phyloP scores from a whole-genome alignment of 2,888 invertebrate species.

The Catocala fraxini region DNA sequence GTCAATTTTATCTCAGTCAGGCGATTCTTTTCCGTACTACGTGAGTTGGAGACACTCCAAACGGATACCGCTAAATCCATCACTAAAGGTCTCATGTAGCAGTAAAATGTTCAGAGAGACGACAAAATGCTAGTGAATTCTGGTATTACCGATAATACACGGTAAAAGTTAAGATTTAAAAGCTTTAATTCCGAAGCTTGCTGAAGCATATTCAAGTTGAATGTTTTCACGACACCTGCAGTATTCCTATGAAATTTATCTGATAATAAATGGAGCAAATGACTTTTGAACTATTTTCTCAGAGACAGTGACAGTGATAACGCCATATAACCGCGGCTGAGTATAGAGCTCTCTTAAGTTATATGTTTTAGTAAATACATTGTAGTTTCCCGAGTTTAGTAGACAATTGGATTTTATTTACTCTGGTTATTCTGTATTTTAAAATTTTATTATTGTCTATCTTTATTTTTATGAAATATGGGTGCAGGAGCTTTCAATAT shows the following conservation, averaged over 20 bases:
- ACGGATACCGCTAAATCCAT: conserved; percentile 18
- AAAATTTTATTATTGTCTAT: no score
- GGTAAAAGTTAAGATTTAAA: conserved; percentile 6
- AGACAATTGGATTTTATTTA: no score
- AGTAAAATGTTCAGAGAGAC: conserved; percentile 8
- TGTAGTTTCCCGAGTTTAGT: no score
- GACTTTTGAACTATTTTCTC: conserved; percentile 7
- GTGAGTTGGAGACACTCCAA: conserved; percentile 26
- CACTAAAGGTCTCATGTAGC: conserved; percentile 6
- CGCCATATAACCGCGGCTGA: not conserved
- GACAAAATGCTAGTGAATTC: conserved; percentile 6
- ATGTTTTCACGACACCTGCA: conserved; percentile 7
- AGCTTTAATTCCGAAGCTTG: conserved; percentile 1
- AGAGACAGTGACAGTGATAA: not conserved
- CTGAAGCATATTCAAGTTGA: conserved; percentile 4
- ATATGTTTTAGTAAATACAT: no score
- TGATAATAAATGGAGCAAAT: conserved; percentile 8
- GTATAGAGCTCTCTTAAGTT: no score
- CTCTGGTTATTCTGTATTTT: no score
- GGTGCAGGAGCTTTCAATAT: no score
- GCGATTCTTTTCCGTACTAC: conserved; percentile 10
- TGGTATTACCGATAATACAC: not conserved
- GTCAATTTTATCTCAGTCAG: conserved; percentile 15
- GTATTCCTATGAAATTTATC: conserved; percentile 9
- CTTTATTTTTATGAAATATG: no score